Conservation (phyloP, 2,888 invertebrate species). For the Athetis lepigone region DNA sequence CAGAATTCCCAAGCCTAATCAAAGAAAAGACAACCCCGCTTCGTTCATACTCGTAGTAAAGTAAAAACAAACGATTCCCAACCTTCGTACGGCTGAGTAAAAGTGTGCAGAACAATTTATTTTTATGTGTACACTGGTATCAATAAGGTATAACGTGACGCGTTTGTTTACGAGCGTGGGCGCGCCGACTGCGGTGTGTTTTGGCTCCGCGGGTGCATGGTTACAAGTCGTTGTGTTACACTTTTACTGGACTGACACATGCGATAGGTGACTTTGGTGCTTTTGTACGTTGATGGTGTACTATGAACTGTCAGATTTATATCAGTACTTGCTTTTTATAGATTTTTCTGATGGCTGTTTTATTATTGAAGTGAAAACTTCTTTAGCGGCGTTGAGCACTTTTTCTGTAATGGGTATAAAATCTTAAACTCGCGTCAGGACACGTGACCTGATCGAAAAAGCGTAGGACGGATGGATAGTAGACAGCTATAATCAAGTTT, state of each 20-base stretch:
- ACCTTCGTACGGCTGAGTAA: conserved; percentile 32
- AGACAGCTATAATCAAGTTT: no score
- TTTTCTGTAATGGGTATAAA: no score
- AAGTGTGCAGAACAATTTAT: conserved; percentile 69
- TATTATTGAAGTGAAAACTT: no score
- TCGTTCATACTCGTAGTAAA: conserved; percentile 15
- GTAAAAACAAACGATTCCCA: conserved; percentile 40
- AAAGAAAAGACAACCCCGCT: conserved; percentile 25
- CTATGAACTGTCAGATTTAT: neutral
- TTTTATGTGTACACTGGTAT: conserved; percentile 72
- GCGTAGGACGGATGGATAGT: no score
- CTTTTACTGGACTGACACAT: conserved; percentile 39
- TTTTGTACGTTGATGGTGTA: conserved; percentile 9
- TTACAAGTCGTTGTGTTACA: conserved; percentile 39
- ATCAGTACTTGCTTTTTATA: no score
- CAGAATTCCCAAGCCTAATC: conserved; percentile 43
- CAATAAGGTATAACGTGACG: conserved; percentile 67
- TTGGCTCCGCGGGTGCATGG: conserved; percentile 42
- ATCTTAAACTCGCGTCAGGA: no score
- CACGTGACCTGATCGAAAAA: no score
- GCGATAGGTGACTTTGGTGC: conserved; percentile 31
- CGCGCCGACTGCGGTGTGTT: conserved; percentile 46
- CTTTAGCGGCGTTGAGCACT: no score
- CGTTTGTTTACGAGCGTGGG: conserved; percentile 60
- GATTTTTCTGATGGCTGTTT: no score